Evolutionary conservation across 2,113 vertebrate species (phyloP), one percentile per base, ranked within the genome.

Genomic region (Scophthalmus maximus): DNA sequence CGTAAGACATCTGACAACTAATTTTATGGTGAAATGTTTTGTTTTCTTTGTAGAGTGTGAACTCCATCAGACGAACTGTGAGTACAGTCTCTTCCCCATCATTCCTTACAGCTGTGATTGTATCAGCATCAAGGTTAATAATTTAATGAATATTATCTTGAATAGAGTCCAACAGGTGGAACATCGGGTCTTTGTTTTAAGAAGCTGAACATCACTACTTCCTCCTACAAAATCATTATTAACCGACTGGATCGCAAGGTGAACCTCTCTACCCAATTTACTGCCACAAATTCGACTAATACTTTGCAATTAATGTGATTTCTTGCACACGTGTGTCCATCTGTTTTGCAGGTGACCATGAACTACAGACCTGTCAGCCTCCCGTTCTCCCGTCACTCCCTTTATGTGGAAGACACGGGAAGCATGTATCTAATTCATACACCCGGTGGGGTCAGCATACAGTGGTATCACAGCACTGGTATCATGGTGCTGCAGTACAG

Each of bases 381-480:
- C 49, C 98, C 98, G 0, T 97, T 97, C 84, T 94, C 94, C 44
- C 95, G 92, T 76, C 92, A 95, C 61, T 94, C 94, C 5, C 85
- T 99, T 62, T 93, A 89, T 34, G 89, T 99, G 86, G 96, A 98
- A 68, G 98, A 99, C 78, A 98, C 98, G 17, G 97, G 97, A 44
- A 95, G 94, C 42, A 97, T 98, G 96, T 99, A 98, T 51, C 88
- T 95, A 20, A 87, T 99, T 76, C 93, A 94, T 23, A 98, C 97
- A 22, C 96, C 97, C 58, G 93, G 95, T n/a, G 95, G 96, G 3
- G 89, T 99, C 36, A 95, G 86, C 76, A 94, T 98, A 73, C 97
- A 97, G 79, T 99, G 98, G 98, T 95, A 97, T 92, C 98, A 98
- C 60, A 85, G 97, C 87, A 99, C 98, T 2, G 98, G 97, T 53